These are phyloP conservation scores for Euphydryas editha DNA, from an alignment of 2,888 invertebrate genomes.

Conservation along the genomic window DNA sequence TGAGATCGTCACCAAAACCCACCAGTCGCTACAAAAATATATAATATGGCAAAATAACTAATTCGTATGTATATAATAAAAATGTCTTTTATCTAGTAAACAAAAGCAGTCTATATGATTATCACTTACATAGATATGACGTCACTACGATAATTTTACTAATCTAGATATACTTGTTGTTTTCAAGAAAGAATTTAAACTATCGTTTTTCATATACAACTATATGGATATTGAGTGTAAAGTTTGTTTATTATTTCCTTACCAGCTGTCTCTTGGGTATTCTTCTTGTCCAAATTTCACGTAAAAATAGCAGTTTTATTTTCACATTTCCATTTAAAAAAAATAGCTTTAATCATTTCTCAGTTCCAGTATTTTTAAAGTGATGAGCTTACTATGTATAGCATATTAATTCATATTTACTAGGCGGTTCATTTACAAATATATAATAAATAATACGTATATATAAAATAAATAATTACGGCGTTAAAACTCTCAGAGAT, in stretches of 20 bases:
- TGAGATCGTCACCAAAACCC: constrained; percentile 13
- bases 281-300: no score
- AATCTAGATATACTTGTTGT: constrained; percentile 14
- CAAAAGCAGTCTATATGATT: constrained; percentile 66
- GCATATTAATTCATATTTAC: no score
- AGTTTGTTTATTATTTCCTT: neutral
- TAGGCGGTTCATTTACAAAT: no score
- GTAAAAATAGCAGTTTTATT: no score
- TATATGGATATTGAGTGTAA: neutral
- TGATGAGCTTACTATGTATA: no score
- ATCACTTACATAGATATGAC: constrained; percentile 57
- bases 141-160: constrained; percentile 21
- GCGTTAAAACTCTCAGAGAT: no score
- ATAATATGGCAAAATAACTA: constrained; percentile 27
- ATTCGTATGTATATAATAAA: constrained; percentile 18
- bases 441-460: no score
- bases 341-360: no score
- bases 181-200: constrained; percentile 25
- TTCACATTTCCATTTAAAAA: no score
- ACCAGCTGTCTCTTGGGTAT: no score
- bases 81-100: constrained; percentile 40
- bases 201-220: neutral
- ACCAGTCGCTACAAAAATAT: constrained; percentile 9
- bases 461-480: no score
- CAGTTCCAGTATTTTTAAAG: no score